phyloP scores from a whole-genome alignment of 2,113 vertebrate species.

The Ageneiosus marmoratus region DNA sequence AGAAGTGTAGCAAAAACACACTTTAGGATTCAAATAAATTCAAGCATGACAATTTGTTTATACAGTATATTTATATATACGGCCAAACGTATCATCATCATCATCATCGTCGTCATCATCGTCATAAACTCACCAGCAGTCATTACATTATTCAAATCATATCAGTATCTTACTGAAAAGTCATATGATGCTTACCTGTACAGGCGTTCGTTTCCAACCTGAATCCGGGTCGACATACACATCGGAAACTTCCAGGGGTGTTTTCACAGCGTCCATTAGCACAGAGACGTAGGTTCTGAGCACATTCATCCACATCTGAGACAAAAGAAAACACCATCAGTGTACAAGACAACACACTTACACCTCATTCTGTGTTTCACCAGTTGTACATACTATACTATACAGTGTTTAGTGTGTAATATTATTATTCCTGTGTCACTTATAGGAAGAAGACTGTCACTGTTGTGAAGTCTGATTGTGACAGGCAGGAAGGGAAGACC shows the following conservation, averaged over 20 bases:
- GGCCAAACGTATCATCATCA: neutral
- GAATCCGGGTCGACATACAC: conserved; percentile 68
- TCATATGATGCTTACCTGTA: conserved; percentile 37
- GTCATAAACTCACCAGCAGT: neutral
- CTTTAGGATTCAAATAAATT: neutral
- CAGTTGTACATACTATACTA: neutral
- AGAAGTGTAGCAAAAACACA: neutral
- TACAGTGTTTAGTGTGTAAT: neutral
- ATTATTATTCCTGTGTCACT: neutral
- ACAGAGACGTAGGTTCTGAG: conserved; percentile 66
- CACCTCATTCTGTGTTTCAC: neutral
- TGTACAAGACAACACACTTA: neutral
- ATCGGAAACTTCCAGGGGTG: conserved; percentile 70
- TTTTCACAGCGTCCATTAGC: conserved; percentile 75
- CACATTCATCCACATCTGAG: conserved; percentile 76
- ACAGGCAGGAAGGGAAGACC: neutral
- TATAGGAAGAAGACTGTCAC: neutral
- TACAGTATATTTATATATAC: neutral
- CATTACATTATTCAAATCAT: neutral
- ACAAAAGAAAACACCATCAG: neutral
- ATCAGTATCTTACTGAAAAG: neutral
- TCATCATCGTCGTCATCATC: neutral
- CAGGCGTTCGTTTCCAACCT: conserved; percentile 47
- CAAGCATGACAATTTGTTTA: no score
- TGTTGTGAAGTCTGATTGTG: neutral